Evolutionary conservation across 2,113 vertebrate genomes (phyloP).

Genomic region (Polyodon spathula): DNA sequence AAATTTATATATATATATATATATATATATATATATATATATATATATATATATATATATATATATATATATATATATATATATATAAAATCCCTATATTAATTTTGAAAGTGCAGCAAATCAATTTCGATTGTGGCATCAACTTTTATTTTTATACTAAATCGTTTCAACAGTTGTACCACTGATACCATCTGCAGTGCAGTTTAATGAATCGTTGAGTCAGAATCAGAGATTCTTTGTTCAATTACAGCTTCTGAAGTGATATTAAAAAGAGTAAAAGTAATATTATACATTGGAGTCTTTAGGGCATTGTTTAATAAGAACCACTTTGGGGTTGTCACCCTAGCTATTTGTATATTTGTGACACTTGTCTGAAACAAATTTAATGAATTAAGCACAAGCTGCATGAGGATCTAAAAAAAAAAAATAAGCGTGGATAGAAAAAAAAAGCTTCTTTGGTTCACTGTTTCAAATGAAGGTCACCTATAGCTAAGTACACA

Average conservation of each 20-base stretch:
- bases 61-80: too few species aligned
- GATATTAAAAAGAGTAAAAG: constrained; percentile 36
- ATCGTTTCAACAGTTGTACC: constrained; percentile 14
- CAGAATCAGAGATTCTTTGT: constrained; percentile 21
- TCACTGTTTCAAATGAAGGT: too few species aligned
- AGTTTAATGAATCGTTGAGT: constrained; percentile 15
- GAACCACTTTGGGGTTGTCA: constrained; percentile 33
- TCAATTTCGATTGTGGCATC: constrained; percentile 12
- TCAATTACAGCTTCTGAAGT: constrained; percentile 29
- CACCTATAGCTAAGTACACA: too few species aligned
- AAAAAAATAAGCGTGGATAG: too few species aligned
- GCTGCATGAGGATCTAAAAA: too few species aligned
- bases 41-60: too few species aligned
- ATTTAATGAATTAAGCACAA: constrained; percentile 32
- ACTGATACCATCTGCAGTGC: constrained; percentile 9
- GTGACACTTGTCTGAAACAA: constrained; percentile 36
- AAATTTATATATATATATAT: too few species aligned
- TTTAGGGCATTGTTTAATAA: constrained; percentile 34
- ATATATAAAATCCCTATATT: too few species aligned
- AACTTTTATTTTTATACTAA: constrained; percentile 10
- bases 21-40: too few species aligned
- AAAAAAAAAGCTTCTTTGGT: too few species aligned
- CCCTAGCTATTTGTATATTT: constrained; percentile 38
- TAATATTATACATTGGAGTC: constrained; percentile 32
- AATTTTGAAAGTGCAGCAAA: too few species aligned